These are phyloP conservation scores for Philaenus spumarius DNA, from an alignment of 1,140 invertebrate genomes.

Conservation along the genomic window DNA sequence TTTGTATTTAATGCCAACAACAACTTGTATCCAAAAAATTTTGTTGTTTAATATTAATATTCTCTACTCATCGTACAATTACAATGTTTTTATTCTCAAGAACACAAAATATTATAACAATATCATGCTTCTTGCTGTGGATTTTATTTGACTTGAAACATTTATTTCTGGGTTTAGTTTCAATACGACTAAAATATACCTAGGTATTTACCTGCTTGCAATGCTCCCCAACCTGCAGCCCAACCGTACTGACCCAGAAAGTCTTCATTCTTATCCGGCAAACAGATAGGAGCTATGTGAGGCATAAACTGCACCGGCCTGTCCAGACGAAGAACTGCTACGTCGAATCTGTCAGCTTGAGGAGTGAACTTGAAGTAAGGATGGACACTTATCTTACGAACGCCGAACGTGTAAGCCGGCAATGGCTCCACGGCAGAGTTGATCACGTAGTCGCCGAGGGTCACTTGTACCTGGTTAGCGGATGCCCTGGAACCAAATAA, in stretches of 20 bases:
- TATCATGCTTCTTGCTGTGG: too few species aligned
- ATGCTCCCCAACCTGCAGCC: constrained; percentile 89
- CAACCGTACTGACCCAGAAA: constrained; percentile 86
- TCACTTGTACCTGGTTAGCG: constrained; percentile 83
- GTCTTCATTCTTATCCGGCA: constrained; percentile 83
- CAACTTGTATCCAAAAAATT: too few species aligned
- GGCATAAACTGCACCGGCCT: constrained; percentile 83
- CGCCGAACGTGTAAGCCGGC: constrained; percentile 85
- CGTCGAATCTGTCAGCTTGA: constrained; percentile 72
- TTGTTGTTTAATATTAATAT: too few species aligned
- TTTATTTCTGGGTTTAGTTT: too few species aligned
- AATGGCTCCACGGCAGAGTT: constrained; percentile 86
- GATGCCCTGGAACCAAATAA: constrained; percentile 55
- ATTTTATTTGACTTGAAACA: too few species aligned
- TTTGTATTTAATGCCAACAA: too few species aligned
- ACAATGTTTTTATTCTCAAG: too few species aligned
- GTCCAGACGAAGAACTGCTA: constrained; percentile 82
- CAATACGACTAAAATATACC: too few species aligned
- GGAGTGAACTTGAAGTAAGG: constrained; percentile 94
- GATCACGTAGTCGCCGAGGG: constrained; percentile 88
- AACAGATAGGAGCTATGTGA: constrained; percentile 87
- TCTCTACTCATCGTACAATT: too few species aligned
- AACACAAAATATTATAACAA: too few species aligned
- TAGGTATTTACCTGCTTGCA: constrained; percentile 61
- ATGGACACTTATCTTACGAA: constrained; percentile 81